A percentile compares a stretch with the other conserved stretches of the same genome.
Evolutionary conservation across 1,140 invertebrate genomes (phyloP).

Genomic region (Euglossa dilemma): DNA sequence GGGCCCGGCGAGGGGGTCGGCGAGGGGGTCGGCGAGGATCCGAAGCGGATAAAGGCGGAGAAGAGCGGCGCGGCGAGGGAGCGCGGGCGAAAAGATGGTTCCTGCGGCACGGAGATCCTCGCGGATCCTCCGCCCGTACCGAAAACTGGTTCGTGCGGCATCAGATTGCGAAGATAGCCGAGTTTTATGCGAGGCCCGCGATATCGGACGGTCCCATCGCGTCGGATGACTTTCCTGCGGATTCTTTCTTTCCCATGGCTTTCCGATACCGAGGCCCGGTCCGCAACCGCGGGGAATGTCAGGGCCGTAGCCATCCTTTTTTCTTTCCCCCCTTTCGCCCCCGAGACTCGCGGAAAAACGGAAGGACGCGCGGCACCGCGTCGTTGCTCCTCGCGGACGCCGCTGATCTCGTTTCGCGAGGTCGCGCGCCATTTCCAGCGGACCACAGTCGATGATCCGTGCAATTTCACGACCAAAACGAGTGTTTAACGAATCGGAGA

Average conservation of each 20-base stretch:
- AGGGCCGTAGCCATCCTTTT: slow-evolving; percentile 33
- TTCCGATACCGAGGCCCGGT: slow-evolving; percentile 73
- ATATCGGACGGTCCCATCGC: slow-evolving; percentile 79
- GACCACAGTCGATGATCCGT: no score
- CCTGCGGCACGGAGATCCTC: slow-evolving; percentile 23
- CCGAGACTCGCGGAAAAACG: slow-evolving; percentile 9
- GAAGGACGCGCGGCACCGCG: not conserved
- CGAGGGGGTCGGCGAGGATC: not conserved
- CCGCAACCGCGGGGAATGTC: slow-evolving; percentile 37
- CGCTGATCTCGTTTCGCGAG: not conserved
- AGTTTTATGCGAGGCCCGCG: slow-evolving; percentile 76
- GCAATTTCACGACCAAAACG: no score
- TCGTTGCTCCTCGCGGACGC: not conserved
- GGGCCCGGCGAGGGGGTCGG: not conserved
- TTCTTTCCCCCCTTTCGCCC: no score
- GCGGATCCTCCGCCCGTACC: slow-evolving; percentile 68
- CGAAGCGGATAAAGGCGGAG: slow-evolving; percentile 31
- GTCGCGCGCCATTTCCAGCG: no score
- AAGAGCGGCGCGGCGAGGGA: not conserved
- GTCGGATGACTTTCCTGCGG: slow-evolving; percentile 78
- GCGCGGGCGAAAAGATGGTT: slow-evolving; percentile 1
- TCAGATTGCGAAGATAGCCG: slow-evolving; percentile 81
- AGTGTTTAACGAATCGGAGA: no score
- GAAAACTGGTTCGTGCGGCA: slow-evolving; percentile 81
- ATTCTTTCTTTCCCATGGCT: slow-evolving; percentile 79